Evolutionary conservation across 2,113 vertebrate species (phyloP), one percentile per base, ranked within the genome.

Genomic region (Zootoca vivipara): DNA sequence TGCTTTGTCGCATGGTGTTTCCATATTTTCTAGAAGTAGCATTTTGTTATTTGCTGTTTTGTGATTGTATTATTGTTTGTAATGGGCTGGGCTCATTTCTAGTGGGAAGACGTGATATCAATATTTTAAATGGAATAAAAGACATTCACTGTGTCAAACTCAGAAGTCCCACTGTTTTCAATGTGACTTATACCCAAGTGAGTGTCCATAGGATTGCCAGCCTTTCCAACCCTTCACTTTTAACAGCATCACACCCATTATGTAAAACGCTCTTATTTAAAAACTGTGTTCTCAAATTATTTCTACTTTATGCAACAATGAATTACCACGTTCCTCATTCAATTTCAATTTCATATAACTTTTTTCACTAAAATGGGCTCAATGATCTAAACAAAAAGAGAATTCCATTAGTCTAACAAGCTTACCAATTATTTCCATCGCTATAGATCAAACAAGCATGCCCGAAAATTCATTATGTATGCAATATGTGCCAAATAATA

Each of bases 361-460:
- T 89, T 88, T 83, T 91, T 87, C 82, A 67, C 77, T 84, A 87
- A 67, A 93, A 91, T 33, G 74, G 65, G 74, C 86, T 92, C 87
- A 80, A 18, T 40, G 87, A 93, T 92, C 87, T 92, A 75, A 40
- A 95, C 93, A 92, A 89, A 85, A 87, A 95, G 82, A 38, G 40
- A 82, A 77, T 91, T 91, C 94, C 93, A 93, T 96, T 96, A 95
- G 91, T 93, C 92, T 95, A 95, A 95, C 94, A 93, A 92, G 92
- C 91, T 93, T 94, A 78, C 89, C 73, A 90, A 94, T 95, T 94
- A 95, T 95, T 95, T 95, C 91, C 85, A 86, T 90, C 91, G 90
- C 93, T 94, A 90, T 92, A 95, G 93, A 94, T 95, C 95, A 95
- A 94, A 96, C 89, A 94, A 93, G 88, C 84, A 80, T 88, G 93